Evolutionary conservation across 1,140 invertebrate species (phyloP), one percentile per base, ranked within the genome.

Genomic region (Caerostris extrusa): DNA sequence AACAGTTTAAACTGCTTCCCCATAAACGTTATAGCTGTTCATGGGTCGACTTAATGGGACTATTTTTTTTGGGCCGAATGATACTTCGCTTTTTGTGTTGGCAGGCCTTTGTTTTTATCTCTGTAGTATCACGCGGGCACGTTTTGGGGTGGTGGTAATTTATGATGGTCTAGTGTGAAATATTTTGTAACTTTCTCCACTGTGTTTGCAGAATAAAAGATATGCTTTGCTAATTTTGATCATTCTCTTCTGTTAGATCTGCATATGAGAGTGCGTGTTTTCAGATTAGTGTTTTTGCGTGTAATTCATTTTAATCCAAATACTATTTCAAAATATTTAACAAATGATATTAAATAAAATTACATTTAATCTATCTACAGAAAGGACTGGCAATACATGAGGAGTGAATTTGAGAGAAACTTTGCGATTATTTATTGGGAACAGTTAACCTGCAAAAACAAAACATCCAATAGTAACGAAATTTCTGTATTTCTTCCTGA

Each of bases 11-110:
- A 88, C 86, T 88, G 53, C 86, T 57, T 60, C 12, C 61, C 86
- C 61, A 88, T 88, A 88, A 88, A 88, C 58, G 61, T 88, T 88
- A 88, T 88, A 58, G 86, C 86, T 88, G 61, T 67, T 88, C 86
- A 88, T 88, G 67, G 58, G 61, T 55, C 5, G 58, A 88, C 50
- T 57, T 88, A 88, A 88, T 61, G 61, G 86, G 86, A 56, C 5
- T 14, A 34, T 81, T 10, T 34, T 81, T 81, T 85, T 85, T 85
- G 10, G 17, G 8, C 10, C 4, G 58, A 85, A 85, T 58, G 83
- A 57, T 85, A 58, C 57, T 85, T 58, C 57, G 55, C 83, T 85
- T 85, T 85, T 85, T 85, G 83, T 60, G 55, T 34, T 77, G 10
- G n/a, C 3, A 56, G 17, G 17, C 83, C 57, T n/a, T 85, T 85